Conservation (phyloP, 2,797 vertebrate genomes). For the Taeniopygia guttata region DNA sequence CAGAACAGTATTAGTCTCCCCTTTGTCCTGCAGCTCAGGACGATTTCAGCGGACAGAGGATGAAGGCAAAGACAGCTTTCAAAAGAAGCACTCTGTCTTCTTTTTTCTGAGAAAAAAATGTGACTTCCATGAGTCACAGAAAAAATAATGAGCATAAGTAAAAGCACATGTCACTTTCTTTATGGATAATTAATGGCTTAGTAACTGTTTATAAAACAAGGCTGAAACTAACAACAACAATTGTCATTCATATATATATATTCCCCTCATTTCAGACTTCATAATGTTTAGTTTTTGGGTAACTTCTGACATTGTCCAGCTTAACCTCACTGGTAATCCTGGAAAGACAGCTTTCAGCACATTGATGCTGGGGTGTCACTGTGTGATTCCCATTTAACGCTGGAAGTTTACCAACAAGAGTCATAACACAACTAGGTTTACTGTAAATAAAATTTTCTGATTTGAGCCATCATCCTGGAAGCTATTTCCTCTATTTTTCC, state of each 20-base stretch:
- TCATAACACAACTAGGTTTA: background rate
- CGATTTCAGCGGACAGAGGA: background rate
- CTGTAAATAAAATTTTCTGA: background rate
- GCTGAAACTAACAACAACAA: background rate
- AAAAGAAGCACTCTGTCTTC: background rate
- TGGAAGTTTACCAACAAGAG: background rate
- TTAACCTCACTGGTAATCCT: background rate
- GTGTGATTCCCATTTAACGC: background rate
- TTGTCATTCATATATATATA: background rate
- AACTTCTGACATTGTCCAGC: background rate
- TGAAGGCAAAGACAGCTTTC: background rate
- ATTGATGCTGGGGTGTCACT: background rate
- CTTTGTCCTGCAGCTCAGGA: background rate
- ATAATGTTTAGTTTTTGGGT: background rate
- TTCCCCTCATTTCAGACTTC: background rate
- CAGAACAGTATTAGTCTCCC: background rate
- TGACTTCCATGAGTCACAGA: conserved; percentile 29
- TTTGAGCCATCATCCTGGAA: background rate
- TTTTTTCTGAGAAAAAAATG: conserved; percentile 9
- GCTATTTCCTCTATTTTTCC: background rate
- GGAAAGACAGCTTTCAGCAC: background rate
- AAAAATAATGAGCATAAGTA: conserved; percentile 11
- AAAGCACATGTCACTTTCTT: conserved; percentile 29
- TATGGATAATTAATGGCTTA: background rate
- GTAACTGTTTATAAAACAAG: conserved; percentile 27